Base-by-base conservation (phyloP, 2,797 vertebrate genomes). In the Nyctibius grandis region DNA sequence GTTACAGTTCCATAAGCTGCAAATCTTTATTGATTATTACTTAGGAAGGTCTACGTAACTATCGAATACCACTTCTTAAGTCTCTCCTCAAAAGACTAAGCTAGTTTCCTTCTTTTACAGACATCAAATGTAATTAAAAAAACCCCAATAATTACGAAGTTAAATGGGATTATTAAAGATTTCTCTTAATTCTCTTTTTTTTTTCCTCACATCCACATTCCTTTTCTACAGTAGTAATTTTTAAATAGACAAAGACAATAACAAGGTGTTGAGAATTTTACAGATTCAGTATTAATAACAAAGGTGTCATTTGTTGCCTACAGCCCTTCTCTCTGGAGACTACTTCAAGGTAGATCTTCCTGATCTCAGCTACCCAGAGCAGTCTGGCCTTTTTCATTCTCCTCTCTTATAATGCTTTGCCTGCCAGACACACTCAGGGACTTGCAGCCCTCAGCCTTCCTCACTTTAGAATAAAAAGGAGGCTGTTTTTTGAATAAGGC, bases 21-120 rank as follows among this genome's bases (percentile, higher is more conserved):
- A 91, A 88, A 87, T 86, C 79, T 68, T 88, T 73, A 85, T 85
- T 90, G 81, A 91, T 86, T 79, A 82, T 40, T 89, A 47, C 48
- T 77, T 70, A 86, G 33, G 44, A 92, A 94, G 67, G 75, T 60
- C 68, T 84, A 94, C 95, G 59, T 50, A 56, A 45, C 53, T 74
- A 65, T 26, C 87, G 63, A 91, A 89, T 34, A 69, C 13, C 12
- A 36, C 26, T 87, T 72, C 48, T 93, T 81, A 74, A 70, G 22
- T 76, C 33, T 70, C 9, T 85, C 4, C 29, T 75, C 38, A 29
- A 47, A 95, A 94, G 36, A 25, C 31, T 63, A 44, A 64, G 29
- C 6, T 63, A 34, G 16, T 36, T 90, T 88, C 29, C 31, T 73
- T 56, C 36, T 75, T 51, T 59, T 69, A 40, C 11, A 69, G 25